phyloP scores from a whole-genome alignment of 2,797 vertebrate genomes.

The Poeciliopsis presidionis region DNA sequence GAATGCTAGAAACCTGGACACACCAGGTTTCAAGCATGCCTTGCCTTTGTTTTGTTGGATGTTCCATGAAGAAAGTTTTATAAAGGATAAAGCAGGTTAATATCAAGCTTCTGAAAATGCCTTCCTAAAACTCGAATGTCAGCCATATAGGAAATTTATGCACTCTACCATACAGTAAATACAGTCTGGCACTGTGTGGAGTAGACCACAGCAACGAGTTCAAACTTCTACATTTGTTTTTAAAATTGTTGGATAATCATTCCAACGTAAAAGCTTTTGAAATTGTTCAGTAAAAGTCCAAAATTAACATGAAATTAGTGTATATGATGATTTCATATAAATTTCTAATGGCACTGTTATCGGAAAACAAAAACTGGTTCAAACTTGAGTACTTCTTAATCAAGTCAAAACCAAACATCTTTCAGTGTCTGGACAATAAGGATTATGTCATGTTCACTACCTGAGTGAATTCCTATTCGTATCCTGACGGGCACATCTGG shows the following conservation, averaged over 20 bases:
- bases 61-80: not conserved
- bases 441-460: conserved; percentile 46
- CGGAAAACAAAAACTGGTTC: not conserved
- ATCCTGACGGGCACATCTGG: conserved; percentile 86
- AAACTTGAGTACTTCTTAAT: not conserved
- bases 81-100: not conserved
- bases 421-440: not conserved
- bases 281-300: not conserved
- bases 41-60: too few relatives aligned
- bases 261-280: not conserved
- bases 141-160: too few relatives aligned
- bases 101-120: not conserved
- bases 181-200: not conserved
- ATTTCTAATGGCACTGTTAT: not conserved
- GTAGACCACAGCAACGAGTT: not conserved
- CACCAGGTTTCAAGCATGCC: too few relatives aligned
- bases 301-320: not conserved
- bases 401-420: not conserved
- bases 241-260: not conserved
- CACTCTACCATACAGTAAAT: not conserved
- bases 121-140: not conserved
- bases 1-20: too few relatives aligned
- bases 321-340: not conserved
- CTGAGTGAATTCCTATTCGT: conserved; percentile 88
- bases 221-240: not conserved